phyloP scores from a whole-genome alignment of 2,113 vertebrate species.

The Deroptyus accipitrinus region DNA sequence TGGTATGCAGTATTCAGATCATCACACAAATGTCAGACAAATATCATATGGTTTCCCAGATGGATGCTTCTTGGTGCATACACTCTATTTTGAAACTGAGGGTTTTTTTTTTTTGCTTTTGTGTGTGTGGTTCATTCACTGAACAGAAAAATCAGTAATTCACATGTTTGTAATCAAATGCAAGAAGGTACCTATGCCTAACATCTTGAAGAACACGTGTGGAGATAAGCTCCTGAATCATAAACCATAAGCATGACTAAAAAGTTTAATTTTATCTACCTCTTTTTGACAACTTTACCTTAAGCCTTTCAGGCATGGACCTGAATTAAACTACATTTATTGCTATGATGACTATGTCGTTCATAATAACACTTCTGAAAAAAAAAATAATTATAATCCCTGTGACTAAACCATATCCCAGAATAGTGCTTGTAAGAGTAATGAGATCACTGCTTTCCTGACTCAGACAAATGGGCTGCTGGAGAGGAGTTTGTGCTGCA shows the following conservation, averaged over 20 bases:
- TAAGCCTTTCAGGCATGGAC: neutral
- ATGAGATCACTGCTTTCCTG: conserved; percentile 33
- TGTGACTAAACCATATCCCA: conserved; percentile 5
- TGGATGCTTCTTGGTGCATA: neutral
- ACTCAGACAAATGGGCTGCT: neutral
- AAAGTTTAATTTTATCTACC: neutral
- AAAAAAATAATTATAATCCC: neutral
- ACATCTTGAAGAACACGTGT: neutral
- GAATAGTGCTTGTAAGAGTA: neutral
- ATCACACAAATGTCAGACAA: neutral
- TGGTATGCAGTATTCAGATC: neutral
- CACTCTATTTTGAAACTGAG: neutral
- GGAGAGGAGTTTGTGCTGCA: neutral
- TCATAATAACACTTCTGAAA: neutral
- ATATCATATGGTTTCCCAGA: neutral
- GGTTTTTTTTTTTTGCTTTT: neutral
- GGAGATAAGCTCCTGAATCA: neutral
- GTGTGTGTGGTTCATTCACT: neutral
- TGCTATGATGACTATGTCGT: neutral
- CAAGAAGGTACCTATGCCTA: neutral
- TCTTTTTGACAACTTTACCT: neutral
- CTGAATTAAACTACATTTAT: neutral
- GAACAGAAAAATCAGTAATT: neutral
- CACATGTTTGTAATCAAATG: neutral
- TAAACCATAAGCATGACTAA: neutral